These are phyloP conservation scores for Drosophila leontia DNA, from an alignment of 1,140 invertebrate genomes.

Conservation along the genomic window DNA sequence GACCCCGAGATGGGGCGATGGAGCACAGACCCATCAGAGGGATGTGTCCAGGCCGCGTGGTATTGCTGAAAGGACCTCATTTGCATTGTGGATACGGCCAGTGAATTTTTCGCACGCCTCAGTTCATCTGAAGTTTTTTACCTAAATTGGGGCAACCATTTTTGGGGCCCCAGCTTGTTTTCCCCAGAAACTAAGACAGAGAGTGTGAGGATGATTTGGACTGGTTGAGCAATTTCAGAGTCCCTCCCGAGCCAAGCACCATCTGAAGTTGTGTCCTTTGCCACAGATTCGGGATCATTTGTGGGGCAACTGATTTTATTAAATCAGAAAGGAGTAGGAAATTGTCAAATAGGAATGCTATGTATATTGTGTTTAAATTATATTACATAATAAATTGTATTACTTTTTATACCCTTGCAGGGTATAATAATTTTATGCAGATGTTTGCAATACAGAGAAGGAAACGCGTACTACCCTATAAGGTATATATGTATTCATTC, in stretches of 20 bases:
- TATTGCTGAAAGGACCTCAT: slow-evolving; percentile 73
- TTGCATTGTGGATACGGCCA: slow-evolving; percentile 75
- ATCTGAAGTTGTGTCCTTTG: slow-evolving; percentile 7
- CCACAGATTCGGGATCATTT: slow-evolving; percentile 7
- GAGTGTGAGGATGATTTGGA: not conserved
- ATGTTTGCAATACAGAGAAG: too few species aligned
- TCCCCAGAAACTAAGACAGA: not conserved
- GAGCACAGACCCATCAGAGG: slow-evolving; percentile 9
- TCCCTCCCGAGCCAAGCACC: slow-evolving; percentile 2
- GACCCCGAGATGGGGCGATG: slow-evolving; percentile 33
- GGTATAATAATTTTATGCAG: too few species aligned
- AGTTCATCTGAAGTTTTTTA: slow-evolving; percentile 53
- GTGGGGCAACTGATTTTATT: not conserved
- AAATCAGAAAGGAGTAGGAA: not conserved
- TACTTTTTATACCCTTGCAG: too few species aligned
- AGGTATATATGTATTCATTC: too few species aligned
- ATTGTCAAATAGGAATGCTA: not conserved
- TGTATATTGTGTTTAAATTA: not conserved
- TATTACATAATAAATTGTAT: not conserved
- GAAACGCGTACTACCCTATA: too few species aligned
- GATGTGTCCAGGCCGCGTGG: slow-evolving; percentile 19
- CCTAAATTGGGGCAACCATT: slow-evolving; percentile 48
- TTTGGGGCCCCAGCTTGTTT: slow-evolving; percentile 15
- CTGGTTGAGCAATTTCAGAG: slow-evolving; percentile 16
- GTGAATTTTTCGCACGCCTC: slow-evolving; percentile 64